phyloP scores from a whole-genome alignment of 23 tunicate species.

The Trididemnum nubilum region DNA sequence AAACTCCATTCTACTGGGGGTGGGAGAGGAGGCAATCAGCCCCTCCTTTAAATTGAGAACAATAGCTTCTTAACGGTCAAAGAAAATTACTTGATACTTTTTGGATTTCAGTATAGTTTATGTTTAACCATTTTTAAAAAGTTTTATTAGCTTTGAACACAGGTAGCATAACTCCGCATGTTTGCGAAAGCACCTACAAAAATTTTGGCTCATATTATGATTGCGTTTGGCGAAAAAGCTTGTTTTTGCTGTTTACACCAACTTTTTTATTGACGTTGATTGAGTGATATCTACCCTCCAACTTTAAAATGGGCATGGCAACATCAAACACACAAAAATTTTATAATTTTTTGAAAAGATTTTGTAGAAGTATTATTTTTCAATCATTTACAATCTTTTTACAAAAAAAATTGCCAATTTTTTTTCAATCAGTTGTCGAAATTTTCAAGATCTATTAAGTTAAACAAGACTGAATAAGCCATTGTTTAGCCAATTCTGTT shows the following conservation, averaged over 20 bases:
- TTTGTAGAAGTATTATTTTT: not conserved
- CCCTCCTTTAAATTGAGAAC: not conserved
- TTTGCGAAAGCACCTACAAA: not conserved
- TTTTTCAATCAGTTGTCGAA: not conserved
- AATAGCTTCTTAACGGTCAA: no score
- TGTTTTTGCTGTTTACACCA: not conserved
- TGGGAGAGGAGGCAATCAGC: not conserved
- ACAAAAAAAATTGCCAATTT: not conserved
- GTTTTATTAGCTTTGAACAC: not conserved
- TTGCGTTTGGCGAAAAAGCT: not conserved
- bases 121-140: not conserved
- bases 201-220: not conserved
- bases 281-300: not conserved
- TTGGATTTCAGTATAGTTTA: not conserved
- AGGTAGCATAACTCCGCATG: not conserved
- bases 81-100: not conserved
- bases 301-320: not conserved
- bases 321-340: not conserved
- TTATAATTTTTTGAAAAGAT: not conserved
- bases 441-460: not conserved
- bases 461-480: not conserved
- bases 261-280: not conserved
- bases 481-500: not conserved
- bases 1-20: not conserved
- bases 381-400: not conserved